phyloP scores from a whole-genome alignment of 2,888 invertebrate genomes.

The Drosophila phalerata region DNA sequence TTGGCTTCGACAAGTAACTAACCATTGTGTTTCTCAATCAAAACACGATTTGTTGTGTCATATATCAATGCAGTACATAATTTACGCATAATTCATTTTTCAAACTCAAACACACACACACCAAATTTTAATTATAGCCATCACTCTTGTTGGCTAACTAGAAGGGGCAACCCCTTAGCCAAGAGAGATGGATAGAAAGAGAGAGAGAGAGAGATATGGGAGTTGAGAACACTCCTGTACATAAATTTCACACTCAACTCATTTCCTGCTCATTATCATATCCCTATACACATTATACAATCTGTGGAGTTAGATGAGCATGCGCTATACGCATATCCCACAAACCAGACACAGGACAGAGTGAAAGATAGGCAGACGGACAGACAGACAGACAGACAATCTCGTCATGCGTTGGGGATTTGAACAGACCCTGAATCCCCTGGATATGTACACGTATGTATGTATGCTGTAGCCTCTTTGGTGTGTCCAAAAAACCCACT shows the following conservation, averaged over 20 bases:
- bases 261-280: conserved; percentile 80
- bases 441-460: not conserved
- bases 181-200: not conserved
- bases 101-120: conserved; percentile 20
- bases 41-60: conserved; percentile 54
- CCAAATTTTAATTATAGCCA: conserved; percentile 70
- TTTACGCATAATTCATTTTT: conserved; percentile 53
- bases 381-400: conserved; percentile 8
- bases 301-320: conserved; percentile 59
- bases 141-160: conserved; percentile 64
- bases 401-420: conserved; percentile 14
- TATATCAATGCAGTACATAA: conserved; percentile 55
- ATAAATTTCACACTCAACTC: conserved; percentile 81
- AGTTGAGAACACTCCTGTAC: conserved; percentile 67
- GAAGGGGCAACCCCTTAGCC: conserved; percentile 25
- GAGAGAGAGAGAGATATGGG: conserved; percentile 1
- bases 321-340: conserved; percentile 50
- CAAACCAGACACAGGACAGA: conserved; percentile 4
- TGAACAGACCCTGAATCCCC: conserved; percentile 4
- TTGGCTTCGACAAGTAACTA: conserved; percentile 1
- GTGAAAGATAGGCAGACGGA: conserved; percentile 1
- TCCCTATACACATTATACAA: conserved; percentile 60
- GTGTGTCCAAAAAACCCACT: conserved; percentile 74
- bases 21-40: conserved; percentile 45
- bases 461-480: conserved; percentile 8